phyloP scores from a whole-genome alignment of 1,140 invertebrate genomes.

The Arion vulgaris region DNA sequence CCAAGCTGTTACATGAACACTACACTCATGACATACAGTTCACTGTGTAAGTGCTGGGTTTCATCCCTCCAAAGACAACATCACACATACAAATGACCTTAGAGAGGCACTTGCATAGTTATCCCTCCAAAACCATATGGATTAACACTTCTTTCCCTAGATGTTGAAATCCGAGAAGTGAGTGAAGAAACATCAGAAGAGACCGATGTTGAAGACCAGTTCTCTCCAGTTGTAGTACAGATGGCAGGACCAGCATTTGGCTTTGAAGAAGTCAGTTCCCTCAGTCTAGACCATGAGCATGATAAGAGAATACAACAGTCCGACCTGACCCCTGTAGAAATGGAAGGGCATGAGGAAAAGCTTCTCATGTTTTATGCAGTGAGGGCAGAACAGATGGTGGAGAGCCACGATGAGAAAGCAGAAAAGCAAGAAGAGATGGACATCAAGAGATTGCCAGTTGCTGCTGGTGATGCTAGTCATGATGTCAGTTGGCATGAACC shows the following conservation, averaged over 20 bases:
- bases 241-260: background rate
- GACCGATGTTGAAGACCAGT: slow-evolving; percentile 67
- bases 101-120: background rate
- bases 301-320: background rate
- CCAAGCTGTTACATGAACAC: too few species aligned
- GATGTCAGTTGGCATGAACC: background rate
- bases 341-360: slow-evolving; percentile 1
- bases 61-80: too few species aligned
- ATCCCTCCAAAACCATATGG: slow-evolving; percentile 1
- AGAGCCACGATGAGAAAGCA: background rate
- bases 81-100: too few species aligned
- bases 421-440: background rate
- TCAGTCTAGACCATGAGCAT: background rate
- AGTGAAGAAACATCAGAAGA: slow-evolving; percentile 62
- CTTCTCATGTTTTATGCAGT: background rate
- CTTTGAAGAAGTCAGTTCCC: slow-evolving; percentile 13
- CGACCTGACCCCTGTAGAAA: slow-evolving; percentile 4
- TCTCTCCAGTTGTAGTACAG: slow-evolving; percentile 51
- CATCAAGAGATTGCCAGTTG: background rate
- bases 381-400: background rate
- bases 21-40: too few species aligned
- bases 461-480: background rate
- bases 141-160: slow-evolving; percentile 58
- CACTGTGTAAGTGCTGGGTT: too few species aligned
- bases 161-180: slow-evolving; percentile 60